These are phyloP conservation scores for Acanthopleura granulata DNA, from an alignment of 2,888 invertebrate species.

Conservation along the genomic window DNA sequence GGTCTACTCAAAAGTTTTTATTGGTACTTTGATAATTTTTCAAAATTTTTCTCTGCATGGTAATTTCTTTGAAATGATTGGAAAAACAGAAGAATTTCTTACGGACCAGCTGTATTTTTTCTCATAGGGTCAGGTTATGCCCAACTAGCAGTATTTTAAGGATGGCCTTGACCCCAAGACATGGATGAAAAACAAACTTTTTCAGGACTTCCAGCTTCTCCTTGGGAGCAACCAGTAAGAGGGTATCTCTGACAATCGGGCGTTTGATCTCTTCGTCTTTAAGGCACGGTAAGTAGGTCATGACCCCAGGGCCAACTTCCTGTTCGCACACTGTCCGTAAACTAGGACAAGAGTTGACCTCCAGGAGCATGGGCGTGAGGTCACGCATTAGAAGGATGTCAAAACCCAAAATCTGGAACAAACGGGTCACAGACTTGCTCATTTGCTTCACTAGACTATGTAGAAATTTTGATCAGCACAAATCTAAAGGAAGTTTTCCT, in stretches of 20 bases:
- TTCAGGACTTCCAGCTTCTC: constrained; percentile 23
- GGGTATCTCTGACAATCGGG: constrained; percentile 70
- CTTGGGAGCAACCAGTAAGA: constrained; percentile 66
- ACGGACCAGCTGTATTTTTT: too few species aligned
- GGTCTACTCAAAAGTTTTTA: too few species aligned
- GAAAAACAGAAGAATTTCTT: too few species aligned
- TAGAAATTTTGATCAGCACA: too few species aligned
- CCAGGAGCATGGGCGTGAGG: constrained; percentile 70
- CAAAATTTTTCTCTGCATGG: too few species aligned
- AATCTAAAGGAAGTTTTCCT: too few species aligned
- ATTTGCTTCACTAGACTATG: too few species aligned
- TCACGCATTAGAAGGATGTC: constrained; percentile 70
- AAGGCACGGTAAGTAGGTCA: constrained; percentile 54
- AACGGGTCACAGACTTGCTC: neutral
- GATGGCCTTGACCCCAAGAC: too few species aligned
- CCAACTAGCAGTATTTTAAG: too few species aligned
- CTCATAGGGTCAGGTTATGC: too few species aligned
- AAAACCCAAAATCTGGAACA: constrained; percentile 72
- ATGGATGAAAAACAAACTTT: neutral
- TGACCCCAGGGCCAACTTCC: constrained; percentile 58
- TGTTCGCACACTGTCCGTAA: constrained; percentile 69
- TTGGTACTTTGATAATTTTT: too few species aligned
- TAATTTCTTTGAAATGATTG: too few species aligned
- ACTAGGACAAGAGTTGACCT: constrained; percentile 72
- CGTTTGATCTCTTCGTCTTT: constrained; percentile 71